Conservation (phyloP, 2,888 invertebrate species). For the Sepiola atlantica region DNA sequence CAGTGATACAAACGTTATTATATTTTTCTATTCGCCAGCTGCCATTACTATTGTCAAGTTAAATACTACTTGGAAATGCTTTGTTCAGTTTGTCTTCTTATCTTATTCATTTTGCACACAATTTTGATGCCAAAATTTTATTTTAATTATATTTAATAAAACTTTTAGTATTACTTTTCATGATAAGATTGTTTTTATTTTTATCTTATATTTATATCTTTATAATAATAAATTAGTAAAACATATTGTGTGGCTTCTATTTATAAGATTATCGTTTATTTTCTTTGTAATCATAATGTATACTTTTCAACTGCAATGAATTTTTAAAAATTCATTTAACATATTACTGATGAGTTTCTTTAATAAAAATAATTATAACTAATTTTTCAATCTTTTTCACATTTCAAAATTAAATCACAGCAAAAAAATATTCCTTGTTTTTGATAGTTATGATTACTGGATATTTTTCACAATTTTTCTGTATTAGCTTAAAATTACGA, state of each 20-base stretch:
- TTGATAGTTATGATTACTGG: background rate
- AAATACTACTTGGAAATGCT: background rate
- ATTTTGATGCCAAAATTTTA: background rate
- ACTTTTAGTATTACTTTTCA: background rate
- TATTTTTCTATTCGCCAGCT: background rate
- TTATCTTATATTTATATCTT: background rate
- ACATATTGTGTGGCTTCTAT: background rate
- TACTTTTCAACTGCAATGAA: background rate
- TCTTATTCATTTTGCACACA: background rate
- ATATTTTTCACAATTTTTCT: background rate
- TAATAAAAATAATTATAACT: background rate
- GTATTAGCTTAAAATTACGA: background rate
- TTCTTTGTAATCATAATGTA: background rate
- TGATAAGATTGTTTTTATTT: too few species aligned
- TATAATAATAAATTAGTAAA: background rate
- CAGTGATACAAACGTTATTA: background rate
- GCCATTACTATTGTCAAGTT: background rate
- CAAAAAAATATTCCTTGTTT: background rate
- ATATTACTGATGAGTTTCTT: background rate
- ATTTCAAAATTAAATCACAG: background rate
- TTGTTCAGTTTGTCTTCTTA: background rate
- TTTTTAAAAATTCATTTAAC: background rate
- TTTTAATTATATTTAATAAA: background rate
- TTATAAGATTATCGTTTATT: background rate
- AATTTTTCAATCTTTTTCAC: background rate